Evolutionary conservation across 2,797 vertebrate genomes (phyloP).

Genomic region (Oceanodroma leucorhoa): DNA sequence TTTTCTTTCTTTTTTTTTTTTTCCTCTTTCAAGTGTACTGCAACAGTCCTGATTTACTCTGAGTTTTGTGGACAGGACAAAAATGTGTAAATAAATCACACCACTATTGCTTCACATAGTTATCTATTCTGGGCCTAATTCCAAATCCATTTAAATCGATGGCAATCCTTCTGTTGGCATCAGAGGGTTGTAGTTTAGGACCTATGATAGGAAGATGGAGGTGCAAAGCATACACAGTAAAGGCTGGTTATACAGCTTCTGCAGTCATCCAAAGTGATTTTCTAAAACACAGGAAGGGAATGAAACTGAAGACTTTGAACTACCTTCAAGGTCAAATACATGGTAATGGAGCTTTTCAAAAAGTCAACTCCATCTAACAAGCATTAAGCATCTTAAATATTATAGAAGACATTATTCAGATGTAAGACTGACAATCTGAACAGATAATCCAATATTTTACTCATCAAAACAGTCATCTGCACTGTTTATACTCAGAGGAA

Average conservation of each 20-base stretch:
- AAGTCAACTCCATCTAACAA: not conserved
- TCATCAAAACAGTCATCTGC: not conserved
- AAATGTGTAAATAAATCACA: constrained; percentile 14
- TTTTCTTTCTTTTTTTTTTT: not conserved
- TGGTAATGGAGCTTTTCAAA: not conserved
- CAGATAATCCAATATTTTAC: not conserved
- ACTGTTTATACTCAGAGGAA: not conserved
- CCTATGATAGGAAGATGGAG: not conserved
- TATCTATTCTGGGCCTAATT: constrained; percentile 16
- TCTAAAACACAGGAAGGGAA: not conserved
- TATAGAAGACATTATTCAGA: not conserved
- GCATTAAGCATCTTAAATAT: not conserved
- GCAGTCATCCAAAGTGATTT: not conserved
- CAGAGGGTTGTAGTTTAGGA: not conserved
- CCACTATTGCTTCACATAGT: not conserved
- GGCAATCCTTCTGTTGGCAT: not conserved
- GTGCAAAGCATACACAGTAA: not conserved
- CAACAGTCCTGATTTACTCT: not conserved
- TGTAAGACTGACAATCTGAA: not conserved
- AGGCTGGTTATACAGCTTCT: not conserved
- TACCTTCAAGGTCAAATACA: not conserved
- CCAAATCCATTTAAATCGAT: constrained; percentile 11
- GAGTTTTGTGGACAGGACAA: not conserved
- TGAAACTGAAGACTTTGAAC: not conserved
- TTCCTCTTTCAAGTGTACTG: not conserved